Evolutionary conservation across 2,797 vertebrate genomes (phyloP).

Genomic region (Sebastes nivosus): DNA sequence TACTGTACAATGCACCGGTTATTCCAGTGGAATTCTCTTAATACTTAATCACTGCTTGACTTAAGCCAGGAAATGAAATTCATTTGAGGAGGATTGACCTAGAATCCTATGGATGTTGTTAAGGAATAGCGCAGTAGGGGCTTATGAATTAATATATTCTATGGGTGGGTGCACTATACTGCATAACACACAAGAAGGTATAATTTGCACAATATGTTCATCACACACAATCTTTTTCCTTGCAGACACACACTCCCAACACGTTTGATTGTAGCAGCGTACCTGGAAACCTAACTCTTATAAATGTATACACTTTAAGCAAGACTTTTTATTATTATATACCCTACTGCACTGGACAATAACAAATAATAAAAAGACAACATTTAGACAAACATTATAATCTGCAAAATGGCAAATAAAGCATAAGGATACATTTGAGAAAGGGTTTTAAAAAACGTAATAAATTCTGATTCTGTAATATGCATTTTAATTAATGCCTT

Average conservation of each 20-base stretch:
- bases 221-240: background rate
- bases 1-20: constrained; percentile 6
- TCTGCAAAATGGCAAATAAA: background rate
- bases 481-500: background rate
- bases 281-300: background rate
- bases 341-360: background rate
- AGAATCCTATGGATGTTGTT: constrained; percentile 58
- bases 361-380: background rate
- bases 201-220: background rate
- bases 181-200: background rate
- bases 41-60: constrained; percentile 65
- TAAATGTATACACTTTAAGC: background rate
- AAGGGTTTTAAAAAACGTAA: background rate
- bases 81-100: constrained; percentile 63
- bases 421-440: background rate
- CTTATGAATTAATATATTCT: constrained; percentile 52
- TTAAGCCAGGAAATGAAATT: constrained; percentile 66
- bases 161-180: background rate
- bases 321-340: background rate
- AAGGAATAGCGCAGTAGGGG: constrained; percentile 33
- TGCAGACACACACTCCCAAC: background rate
- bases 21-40: constrained; percentile 45
- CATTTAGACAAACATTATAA: background rate
- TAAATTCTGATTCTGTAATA: no score
- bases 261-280: background rate